Base-by-base conservation (phyloP, 2,888 invertebrate species). In the Bibio marci region DNA sequence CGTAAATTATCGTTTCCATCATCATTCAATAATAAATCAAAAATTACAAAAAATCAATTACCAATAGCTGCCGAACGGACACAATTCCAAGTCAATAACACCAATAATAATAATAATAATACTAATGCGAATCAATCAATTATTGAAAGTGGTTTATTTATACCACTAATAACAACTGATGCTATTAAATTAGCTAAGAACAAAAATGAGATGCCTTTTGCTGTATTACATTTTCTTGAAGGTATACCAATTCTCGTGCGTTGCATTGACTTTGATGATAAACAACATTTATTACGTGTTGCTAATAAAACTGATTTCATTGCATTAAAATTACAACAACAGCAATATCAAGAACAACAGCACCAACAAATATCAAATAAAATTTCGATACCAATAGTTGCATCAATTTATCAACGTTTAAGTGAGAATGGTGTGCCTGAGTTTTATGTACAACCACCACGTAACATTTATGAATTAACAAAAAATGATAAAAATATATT, bases 211-310 rank as follows among this genome's bases (percentile, higher is more conserved):
- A 76, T 73, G 0, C 78, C 80, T 0, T 80, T 80, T 50, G 80
- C 79, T 1, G 59, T 80, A 36, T 58, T 79, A 37, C 73, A 76
- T 46, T 76, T 78, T 12, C 66, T 71, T 31, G 70, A 70, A 46
- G 74, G 75, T 11, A 67, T 8, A 22, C 76, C 80, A 1, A 73
- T 78, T 2, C 57, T 80, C 34, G 79, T 80, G 12, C 74, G 78
- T 49, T 73, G 80, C 2, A 60, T 73, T 39, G 67, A 34, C 22
- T 22, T 6, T 22, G 8, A 22, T 22, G 38, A 30, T 13, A 35
- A 40, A 37, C 35, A 42, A n/a, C 41, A 39, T 26, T 17, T 43
- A 2, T 22, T 46, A 10, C 27, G 42, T 11, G 38, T 39, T 2
- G 39, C 36, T 1, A 41, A 41, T 15, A 30, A 19, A 17, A 39